phyloP scores from a whole-genome alignment of 2,113 vertebrate species.

The Nestor notabilis region DNA sequence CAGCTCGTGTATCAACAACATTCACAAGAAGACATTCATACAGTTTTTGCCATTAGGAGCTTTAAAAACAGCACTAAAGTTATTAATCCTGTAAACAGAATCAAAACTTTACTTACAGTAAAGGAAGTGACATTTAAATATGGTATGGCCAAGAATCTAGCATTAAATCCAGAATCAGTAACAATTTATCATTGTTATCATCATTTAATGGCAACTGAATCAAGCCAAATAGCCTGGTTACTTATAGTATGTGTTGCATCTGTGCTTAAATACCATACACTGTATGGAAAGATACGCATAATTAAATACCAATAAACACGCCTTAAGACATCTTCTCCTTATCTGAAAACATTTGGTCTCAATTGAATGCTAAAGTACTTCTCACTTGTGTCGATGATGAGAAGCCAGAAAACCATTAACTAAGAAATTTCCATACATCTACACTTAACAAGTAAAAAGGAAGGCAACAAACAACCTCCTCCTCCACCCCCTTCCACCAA shows the following conservation, averaged over 20 bases:
- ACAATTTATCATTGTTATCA: neutral
- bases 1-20: neutral
- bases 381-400: neutral
- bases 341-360: constrained; percentile 30
- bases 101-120: neutral
- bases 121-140: neutral
- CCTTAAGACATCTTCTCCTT: neutral
- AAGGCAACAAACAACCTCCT: constrained; percentile 62
- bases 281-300: neutral
- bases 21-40: neutral
- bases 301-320: constrained; percentile 12
- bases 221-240: neutral
- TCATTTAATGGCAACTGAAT: neutral
- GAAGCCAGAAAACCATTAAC: constrained; percentile 53
- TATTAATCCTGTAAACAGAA: neutral
- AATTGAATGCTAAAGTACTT: neutral
- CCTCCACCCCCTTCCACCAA: constrained; percentile 58
- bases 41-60: neutral
- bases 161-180: neutral
- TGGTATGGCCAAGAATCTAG: neutral
- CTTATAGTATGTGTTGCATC: neutral
- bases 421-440: neutral
- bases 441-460: constrained; percentile 16
- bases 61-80: neutral
- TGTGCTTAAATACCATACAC: neutral